Conservation (phyloP, 2,797 vertebrate species). For the Prionace glauca region DNA sequence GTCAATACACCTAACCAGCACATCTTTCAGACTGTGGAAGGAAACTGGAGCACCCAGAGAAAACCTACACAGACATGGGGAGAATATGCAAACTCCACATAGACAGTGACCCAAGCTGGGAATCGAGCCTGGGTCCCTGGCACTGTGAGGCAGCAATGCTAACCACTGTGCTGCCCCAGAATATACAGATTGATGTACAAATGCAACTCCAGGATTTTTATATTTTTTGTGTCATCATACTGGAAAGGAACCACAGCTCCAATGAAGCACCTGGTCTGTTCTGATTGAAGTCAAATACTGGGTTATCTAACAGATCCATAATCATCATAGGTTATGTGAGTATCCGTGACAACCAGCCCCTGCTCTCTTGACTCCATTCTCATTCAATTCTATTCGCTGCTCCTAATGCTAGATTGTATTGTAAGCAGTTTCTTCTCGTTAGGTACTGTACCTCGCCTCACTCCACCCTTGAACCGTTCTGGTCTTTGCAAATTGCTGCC, state of each 20-base stretch:
- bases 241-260: not conserved
- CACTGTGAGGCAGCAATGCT: too few relatives aligned
- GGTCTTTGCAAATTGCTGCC: not conserved
- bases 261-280: not conserved
- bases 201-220: not conserved
- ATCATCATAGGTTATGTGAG: not conserved
- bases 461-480: not conserved
- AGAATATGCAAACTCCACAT: too few relatives aligned
- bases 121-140: too few relatives aligned
- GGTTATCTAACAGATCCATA: not conserved
- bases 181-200: not conserved
- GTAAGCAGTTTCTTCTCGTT: not conserved
- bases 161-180: too few relatives aligned
- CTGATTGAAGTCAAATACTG: not conserved
- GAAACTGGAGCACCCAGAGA: too few relatives aligned
- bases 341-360: not conserved
- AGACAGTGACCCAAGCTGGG: too few relatives aligned
- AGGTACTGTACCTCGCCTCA: not conserved
- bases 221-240: not conserved
- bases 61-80: too few relatives aligned
- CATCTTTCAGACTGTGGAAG: too few relatives aligned
- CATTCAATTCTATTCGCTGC: not conserved
- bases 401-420: not conserved
- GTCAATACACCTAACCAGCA: too few relatives aligned
- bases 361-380: not conserved